A percentile compares a stretch with the other conserved stretches of the same genome.
Conservation (phyloP, 2,113 vertebrate species). For the Ascaphus truei region DNA sequence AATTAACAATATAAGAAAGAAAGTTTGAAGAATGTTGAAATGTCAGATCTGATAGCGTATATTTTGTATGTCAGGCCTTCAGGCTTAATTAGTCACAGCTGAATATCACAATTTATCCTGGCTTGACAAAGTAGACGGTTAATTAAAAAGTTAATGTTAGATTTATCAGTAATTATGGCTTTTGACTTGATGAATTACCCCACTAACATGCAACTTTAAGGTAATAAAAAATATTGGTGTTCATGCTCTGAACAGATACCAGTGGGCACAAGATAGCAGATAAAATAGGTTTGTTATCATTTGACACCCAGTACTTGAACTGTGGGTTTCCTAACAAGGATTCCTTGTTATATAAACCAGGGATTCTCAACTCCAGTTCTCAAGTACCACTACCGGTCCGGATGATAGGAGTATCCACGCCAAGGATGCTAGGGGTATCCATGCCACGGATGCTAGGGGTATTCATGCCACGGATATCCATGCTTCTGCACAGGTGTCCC, state of each 20-base stretch:
- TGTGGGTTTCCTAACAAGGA: no score
- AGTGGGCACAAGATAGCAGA: not conserved
- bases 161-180: constrained; percentile 31
- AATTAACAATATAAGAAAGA: constrained; percentile 17
- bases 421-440: no score
- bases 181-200: constrained; percentile 26
- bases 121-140: constrained; percentile 34
- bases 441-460: no score
- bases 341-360: no score
- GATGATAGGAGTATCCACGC: no score
- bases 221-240: constrained; percentile 14
- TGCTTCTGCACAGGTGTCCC: no score
- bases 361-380: no score
- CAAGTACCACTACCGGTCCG: no score
- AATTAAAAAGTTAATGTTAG: constrained; percentile 26
- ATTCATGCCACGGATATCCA: no score
- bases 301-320: no score
- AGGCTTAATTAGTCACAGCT: constrained; percentile 35
- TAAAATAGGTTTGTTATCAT: no score
- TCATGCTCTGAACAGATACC: not conserved
- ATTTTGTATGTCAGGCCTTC: constrained; percentile 27
- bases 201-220: not conserved
- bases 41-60: constrained; percentile 3
- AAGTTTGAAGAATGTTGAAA: constrained; percentile 30
- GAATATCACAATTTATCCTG: constrained; percentile 37